Base-by-base conservation (phyloP, 2,797 vertebrate species). In the Alcedo atthis region DNA sequence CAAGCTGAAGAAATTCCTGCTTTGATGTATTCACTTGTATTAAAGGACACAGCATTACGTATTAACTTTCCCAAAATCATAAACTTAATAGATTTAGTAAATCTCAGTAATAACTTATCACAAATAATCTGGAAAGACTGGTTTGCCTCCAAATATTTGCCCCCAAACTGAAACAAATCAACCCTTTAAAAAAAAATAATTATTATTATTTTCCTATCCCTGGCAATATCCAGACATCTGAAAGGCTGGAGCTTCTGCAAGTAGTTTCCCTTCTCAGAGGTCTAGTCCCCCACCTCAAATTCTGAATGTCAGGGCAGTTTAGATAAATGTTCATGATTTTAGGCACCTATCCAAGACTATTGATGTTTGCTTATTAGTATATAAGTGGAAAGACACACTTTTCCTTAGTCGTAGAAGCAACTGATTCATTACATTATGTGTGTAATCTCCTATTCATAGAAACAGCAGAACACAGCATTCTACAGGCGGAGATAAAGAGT, bases 401-500 rank as follows among this genome's bases (percentile, higher is more conserved):
- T 64, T 91, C 35, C 43, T 86, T 64, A 77, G 71, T 25, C 19
- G 45, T 51, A 82, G 79, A 92, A 93, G 64, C 25, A 83, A 82
- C 58, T 81, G 83, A 96, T 92, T 71, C 85, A 95, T 91, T 86
- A 89, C 64, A 90, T 87, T 82, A 89, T 37, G 68, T 78, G 84
- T 78, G 84, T 63, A 90, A 91, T 90, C 81, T 87, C 61, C 92
- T 96, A 85, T 90, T 93, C 91, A 93, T 3, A 70, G 81, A 26
- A 93, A 82, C 25, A 93, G 92, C 79, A 93, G 93, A 91, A 96
- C 81, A 83, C 12, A 68, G 78, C 68, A 92, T 92, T 95, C 91
- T 96, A 91, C 73, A 76, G 92, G 67, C 90, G 77, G 83, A 96
- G 93, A 94, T 95, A 96, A 95, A 95, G 94, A 94, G 70, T 93